Base-by-base conservation (phyloP, 2,113 vertebrate genomes). In the Patagioenas fasciata region DNA sequence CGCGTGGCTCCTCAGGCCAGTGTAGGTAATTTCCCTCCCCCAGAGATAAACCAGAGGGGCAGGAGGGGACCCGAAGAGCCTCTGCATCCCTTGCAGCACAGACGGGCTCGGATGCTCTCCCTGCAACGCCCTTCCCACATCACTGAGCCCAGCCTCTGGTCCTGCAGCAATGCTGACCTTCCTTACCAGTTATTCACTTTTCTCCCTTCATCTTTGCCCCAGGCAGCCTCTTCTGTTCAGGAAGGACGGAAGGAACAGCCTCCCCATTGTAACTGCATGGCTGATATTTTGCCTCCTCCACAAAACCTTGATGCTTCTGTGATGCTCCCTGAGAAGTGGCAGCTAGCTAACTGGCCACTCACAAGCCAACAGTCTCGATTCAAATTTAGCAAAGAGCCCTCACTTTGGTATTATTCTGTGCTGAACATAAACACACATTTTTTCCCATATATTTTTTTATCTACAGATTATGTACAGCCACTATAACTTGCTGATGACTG, bases 101-200 rank as follows among this genome's bases (percentile, higher is more conserved):
- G n/a, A 7, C 13, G 47, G 58, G 16, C 32, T 53, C 60, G 18
- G 60, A 13, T 0, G 0, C 15, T 71, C 18, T 66, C 56, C 21
- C 65, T 47, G 36, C 25, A 26, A 4, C 19, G 62, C 29, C 11
- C 10, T 40, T 50, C 42, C 21, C 2, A 4, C 47, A 10, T 3
- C 3, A 1, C 26, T 31, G 72, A 78, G 38, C 38, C 34, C 50
- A 40, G 38, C 26, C 8, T 1, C 34, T 21, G 9, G 28, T 58
- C 69, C 31, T 32, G 8, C 77, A 64, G 56, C 19, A 78, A 4
- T 12, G 14, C 7, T 58, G 28, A 42, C 47, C 3, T 64, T 75
- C 20, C 32, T 84, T 48, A 50, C 8, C 1, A 0, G 31, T 56
- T 34, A 9, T 48, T 54, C 16, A 10, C 29, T 70, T 42, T 56